Evolutionary conservation across 2,888 invertebrate genomes (phyloP), one percentile per base, ranked within the genome.

Genomic region (Yponomeuta evonymella): DNA sequence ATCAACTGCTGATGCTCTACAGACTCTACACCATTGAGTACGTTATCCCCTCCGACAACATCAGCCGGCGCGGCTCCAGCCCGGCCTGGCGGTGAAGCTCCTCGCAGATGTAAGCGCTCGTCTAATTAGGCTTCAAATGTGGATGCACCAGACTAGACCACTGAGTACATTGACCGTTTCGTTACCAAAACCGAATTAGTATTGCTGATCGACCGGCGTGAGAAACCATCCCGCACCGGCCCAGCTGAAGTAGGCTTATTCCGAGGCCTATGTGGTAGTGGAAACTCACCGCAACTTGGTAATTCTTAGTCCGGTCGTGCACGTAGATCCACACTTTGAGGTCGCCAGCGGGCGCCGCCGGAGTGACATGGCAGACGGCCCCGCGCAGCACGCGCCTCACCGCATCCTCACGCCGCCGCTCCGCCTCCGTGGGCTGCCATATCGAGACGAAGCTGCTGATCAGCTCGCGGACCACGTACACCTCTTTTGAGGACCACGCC

Each of bases 311-410:
- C 74, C 93, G 94, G 72, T 95, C 95, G 69, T 94, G 91, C 0
- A 96, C 92, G 80, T 95, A 95, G 71, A 97, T 94, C 96, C 97
- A 97, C 67, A 96, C 94, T 79, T 95, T 94, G 67, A 97, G 92
- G 80, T 97, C 96, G 0, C 97, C 97, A 0, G 97, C 96, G 0
- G 93, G 93, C 0, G 94, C 90, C 70, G 93, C 87, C 0, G 94
- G 93, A 5, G 93, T 90, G 0, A 93, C 91, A 82, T 94, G 93
- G 33, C 94, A 93, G 71, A 95, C 93, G 76, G 96, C 95, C 69
- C 94, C 93, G 85, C 95, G 94, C 69, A 97, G 89, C 2, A 97
- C 95, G 72, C 94, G 91, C 70, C 96, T 86, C 86, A 98, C 96
- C 70, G 95, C 94, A 70, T 95, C 94, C 81, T 97, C 97, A 71